Conservation (phyloP, 2,888 invertebrate genomes). For the Pyrocoelia pectoralis region DNA sequence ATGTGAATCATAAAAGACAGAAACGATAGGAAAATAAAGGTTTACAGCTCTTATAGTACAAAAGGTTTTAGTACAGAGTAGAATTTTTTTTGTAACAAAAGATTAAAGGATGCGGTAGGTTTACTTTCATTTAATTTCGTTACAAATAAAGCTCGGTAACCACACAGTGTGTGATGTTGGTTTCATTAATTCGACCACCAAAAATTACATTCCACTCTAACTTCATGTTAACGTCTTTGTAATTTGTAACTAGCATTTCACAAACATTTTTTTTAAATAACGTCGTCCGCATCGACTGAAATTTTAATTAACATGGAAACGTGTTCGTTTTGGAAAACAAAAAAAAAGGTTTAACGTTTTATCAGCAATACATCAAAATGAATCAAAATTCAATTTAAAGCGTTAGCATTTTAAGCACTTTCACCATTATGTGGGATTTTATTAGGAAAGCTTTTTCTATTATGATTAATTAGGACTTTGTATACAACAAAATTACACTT, state of each 20-base stretch:
- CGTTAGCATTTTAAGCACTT: not conserved
- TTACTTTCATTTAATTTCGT: constrained; percentile 25
- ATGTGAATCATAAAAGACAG: constrained; percentile 17
- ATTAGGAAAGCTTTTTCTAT: too few relatives aligned
- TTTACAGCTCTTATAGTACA: constrained; percentile 19
- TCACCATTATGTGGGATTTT: too few relatives aligned
- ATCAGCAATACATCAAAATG: not conserved
- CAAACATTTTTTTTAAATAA: not conserved
- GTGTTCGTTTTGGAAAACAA: not conserved
- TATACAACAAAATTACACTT: too few relatives aligned
- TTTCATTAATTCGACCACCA: constrained; percentile 15
- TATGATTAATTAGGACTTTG: too few relatives aligned
- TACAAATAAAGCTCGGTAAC: constrained; percentile 19
- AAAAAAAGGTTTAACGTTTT: too few relatives aligned
- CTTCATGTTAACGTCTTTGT: not conserved
- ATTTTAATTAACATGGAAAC: not conserved
- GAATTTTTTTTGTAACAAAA: constrained; percentile 18
- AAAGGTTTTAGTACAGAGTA: constrained; percentile 17
- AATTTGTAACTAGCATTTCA: not conserved
- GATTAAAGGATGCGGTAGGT: constrained; percentile 24
- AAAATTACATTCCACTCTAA: constrained; percentile 15
- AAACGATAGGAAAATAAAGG: constrained; percentile 17
- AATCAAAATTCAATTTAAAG: not conserved
- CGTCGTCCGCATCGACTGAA: not conserved
- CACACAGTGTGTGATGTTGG: constrained; percentile 12